Base-by-base conservation (phyloP, 2,888 invertebrate species). In the Agonopterix arenella region DNA sequence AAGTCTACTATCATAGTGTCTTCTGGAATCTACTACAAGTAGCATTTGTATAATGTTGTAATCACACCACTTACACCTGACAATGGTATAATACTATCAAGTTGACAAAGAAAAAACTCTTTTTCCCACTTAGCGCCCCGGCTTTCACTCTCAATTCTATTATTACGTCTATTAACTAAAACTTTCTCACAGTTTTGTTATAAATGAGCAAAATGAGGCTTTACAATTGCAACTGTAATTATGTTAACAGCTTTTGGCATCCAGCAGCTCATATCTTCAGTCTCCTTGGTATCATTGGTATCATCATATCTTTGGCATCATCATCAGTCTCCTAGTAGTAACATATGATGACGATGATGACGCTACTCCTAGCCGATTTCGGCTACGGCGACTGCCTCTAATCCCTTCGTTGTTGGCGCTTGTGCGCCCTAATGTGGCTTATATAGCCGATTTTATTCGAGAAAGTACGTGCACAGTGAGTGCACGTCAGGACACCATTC, bases 121-220 rank as follows among this genome's bases (percentile, higher is more conserved):
- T 49, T 68, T 80, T 76, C 73, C 71, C 75, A 72, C 66, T 61
- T 60, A 44, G 4, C 1, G 28, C 43, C 10, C 43, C 10, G 48
- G 66, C 83, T 84, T 84, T 84, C 84, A 70, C 84, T 75, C 63
- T 72, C 69, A 53, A 70, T 77, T 70, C 69, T 77, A 76, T 82
- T 74, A 76, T 80, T 72, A 71, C 57, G 60, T 61, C 58, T 68
- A 70, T 70, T 74, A 70, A 62, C 55, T 62, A 64, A 61, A 65
- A 71, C 74, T 80, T 81, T 84, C 84, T 66, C 82, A 80, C 71
- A 70, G 64, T 70, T 68, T 70, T 73, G 48, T 53, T 44, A 13
- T 16, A 50, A 58, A 59, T 60, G 58, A 54, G 49, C 45, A 11
- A 50, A 58, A 59, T 60, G 58, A 54, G 49, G 46, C 28, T 50